Conservation (phyloP, 2,797 vertebrate species). For the Enteromius treurensis region DNA sequence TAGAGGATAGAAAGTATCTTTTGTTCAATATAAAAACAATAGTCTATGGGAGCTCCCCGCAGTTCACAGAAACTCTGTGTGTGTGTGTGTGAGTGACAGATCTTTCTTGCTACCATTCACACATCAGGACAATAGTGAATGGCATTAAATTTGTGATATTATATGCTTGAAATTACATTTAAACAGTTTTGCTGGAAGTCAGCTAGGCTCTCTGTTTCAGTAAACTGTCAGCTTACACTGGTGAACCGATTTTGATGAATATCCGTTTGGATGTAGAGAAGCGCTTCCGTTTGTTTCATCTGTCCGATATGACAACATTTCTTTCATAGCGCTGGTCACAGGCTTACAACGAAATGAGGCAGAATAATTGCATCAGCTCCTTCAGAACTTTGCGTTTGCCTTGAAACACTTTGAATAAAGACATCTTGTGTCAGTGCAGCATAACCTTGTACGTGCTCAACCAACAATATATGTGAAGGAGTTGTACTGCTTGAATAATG, state of each 20-base stretch:
- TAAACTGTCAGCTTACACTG: background rate
- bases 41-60: no score
- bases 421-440: background rate
- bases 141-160: background rate
- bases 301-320: background rate
- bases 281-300: background rate
- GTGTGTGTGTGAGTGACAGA: background rate
- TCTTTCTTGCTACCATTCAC: background rate
- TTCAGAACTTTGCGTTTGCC: background rate
- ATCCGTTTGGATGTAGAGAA: background rate
- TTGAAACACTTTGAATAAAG: background rate
- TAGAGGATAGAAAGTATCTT: no score
- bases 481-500: background rate
- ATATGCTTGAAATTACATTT: background rate
- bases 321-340: background rate
- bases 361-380: conserved; percentile 4
- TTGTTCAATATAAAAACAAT: no score
- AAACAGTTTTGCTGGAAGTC: background rate
- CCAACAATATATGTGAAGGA: background rate
- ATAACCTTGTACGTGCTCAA: background rate
- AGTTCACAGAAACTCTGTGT: background rate
- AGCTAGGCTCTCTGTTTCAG: background rate
- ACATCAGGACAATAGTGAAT: background rate
- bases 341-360: background rate
- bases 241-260: background rate